Percentiles rank a stretch among this genome's conserved stretches.
Evolutionary conservation across 2,113 vertebrate species (phyloP).

Genomic region (Muntiacus reevesi): DNA sequence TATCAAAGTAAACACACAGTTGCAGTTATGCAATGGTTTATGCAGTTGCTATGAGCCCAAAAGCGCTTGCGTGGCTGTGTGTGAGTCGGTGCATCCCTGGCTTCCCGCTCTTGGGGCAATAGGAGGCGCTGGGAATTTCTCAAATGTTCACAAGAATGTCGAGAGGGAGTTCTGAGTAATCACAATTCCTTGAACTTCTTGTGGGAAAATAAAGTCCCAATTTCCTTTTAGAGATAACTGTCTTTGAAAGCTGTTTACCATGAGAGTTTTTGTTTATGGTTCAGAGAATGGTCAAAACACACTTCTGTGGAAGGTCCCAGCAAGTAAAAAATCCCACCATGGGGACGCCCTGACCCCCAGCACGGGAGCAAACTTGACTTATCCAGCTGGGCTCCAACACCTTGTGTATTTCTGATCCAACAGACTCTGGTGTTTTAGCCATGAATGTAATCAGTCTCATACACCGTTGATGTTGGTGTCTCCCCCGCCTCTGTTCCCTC

Average conservation of each 20-base stretch:
- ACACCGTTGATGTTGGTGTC: background rate
- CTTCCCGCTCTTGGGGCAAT: slow-evolving; percentile 19
- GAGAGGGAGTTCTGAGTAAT: slow-evolving; percentile 67
- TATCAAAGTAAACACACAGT: slow-evolving; percentile 31
- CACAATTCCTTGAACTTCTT: slow-evolving; percentile 55
- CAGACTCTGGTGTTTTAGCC: background rate
- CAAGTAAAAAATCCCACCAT: background rate
- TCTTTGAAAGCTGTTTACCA: background rate
- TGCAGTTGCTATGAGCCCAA: slow-evolving; percentile 12
- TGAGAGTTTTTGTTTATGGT: background rate
- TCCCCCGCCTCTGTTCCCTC: background rate
- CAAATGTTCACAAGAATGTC: slow-evolving; percentile 36
- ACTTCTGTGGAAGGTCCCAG: background rate
- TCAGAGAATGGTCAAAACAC: background rate
- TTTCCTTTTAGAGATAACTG: slow-evolving; percentile 58
- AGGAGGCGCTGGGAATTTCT: slow-evolving; percentile 65
- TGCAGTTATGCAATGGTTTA: slow-evolving; percentile 29
- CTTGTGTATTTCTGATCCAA: background rate
- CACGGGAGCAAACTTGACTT: background rate
- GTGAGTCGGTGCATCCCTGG: background rate
- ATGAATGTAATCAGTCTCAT: background rate
- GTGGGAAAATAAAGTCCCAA: slow-evolving; percentile 53
- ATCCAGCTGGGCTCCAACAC: accelerated
- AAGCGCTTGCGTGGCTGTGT: background rate
- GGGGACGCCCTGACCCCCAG: accelerated